phyloP scores from a whole-genome alignment of 30 jellyfish, hydroid and myxozoan species.

The Calvadosia cruxmelitensis region DNA sequence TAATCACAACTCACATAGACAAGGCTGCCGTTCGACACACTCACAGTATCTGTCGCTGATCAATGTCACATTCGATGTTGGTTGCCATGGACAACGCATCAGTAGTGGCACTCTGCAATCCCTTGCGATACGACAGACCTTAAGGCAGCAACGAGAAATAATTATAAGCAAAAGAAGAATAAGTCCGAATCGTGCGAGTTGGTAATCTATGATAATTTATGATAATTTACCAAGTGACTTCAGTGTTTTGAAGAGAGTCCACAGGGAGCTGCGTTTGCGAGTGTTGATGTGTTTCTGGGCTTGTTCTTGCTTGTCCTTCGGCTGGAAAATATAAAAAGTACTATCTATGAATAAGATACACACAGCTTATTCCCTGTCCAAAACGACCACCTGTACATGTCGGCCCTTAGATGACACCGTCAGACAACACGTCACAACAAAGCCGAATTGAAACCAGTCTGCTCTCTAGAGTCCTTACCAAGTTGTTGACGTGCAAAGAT shows the following conservation, averaged over 20 bases:
- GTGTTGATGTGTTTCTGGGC: constrained; percentile 53
- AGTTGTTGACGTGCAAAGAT: constrained; percentile 11
- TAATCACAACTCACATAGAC: no score
- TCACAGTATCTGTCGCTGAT: no score
- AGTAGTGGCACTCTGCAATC: no score
- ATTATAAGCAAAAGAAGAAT: neutral
- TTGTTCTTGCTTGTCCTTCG: constrained; percentile 56
- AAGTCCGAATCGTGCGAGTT: neutral
- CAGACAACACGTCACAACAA: no score
- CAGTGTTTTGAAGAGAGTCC: constrained; percentile 44
- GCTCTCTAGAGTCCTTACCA: constrained; percentile 27
- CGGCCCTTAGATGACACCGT: neutral
- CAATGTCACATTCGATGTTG: no score
- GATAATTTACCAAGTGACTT: constrained; percentile 38
- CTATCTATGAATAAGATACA: neutral
- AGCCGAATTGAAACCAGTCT: neutral
- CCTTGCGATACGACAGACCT: constrained; percentile 87
- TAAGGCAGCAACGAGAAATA: neutral
- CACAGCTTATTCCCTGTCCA: neutral
- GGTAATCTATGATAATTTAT: neutral
- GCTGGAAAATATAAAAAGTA: constrained; percentile 5
- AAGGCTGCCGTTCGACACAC: no score
- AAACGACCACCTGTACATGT: neutral
- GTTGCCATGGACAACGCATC: no score
- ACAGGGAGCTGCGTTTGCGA: constrained; percentile 61